Evolutionary conservation across 2,797 vertebrate species (phyloP), one percentile per base, ranked within the genome.

Genomic region (Naso thynnoides): DNA sequence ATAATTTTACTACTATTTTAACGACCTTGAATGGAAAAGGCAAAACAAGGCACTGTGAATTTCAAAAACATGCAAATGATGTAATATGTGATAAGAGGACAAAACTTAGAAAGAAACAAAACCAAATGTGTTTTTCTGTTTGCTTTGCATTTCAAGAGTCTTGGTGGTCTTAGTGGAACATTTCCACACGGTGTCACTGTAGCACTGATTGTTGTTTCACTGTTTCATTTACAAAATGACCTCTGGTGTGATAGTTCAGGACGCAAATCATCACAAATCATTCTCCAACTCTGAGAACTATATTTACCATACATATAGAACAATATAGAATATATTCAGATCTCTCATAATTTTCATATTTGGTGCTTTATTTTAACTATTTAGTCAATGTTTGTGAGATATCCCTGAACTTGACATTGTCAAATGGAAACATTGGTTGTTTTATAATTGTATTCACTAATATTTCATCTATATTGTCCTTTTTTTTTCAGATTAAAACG

Each of bases 141-240:
- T 33, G 1, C 6, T 33, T 9, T 33, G 31, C 9, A 11, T 4
- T 3, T 7, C 5, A 3, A 29, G 5, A 18, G 52, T 45, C 33
- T 39, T 6, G 0, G 8, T 16, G 13, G 55, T 31, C 23, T 50
- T 23, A 3, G 41, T 38, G 26, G 38, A 31, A 23, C n/a, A 16
- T 61, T 11, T 76, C 89, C 90, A 89, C 88, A 76, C 4, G 86
- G 82, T 83, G 91, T 87, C 88, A 76, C 82, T 91, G 82, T 36
- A 61, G 68, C 71, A 73, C 77, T 23, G 64, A 61, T n/a, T 10
- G 60, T 36, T 31, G 42, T 16, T 29, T 6, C 4, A 18, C 18
- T 21, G 1, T 38, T 64, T 54, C 14, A 14, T 55, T 9, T 31
- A 10, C 24, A 56, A 13, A 54, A 39, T 59, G 55, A 76, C 73